Conservation (phyloP, 2,113 vertebrate species). For the Nothoprocta pentlandii region DNA sequence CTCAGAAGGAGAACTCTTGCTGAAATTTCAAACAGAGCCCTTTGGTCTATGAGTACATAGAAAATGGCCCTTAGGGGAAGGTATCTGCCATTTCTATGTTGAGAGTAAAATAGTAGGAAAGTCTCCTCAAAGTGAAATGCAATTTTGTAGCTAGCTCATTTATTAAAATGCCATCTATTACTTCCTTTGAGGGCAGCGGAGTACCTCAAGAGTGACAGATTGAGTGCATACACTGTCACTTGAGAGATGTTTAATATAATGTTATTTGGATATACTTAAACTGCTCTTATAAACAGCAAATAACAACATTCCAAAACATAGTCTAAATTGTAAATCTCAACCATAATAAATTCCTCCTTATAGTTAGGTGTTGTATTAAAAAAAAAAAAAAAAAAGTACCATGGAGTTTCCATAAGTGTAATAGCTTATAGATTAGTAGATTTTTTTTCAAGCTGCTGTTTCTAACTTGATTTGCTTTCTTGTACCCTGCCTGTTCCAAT, state of each 20-base stretch:
- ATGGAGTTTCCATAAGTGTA: not conserved
- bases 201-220: not conserved
- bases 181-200: not conserved
- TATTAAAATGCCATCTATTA: conserved; percentile 10
- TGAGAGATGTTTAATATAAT: not conserved
- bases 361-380: not conserved
- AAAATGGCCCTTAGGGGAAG: not conserved
- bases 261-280: not conserved
- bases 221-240: not conserved
- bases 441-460: not conserved
- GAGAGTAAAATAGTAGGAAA: not conserved
- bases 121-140: not conserved
- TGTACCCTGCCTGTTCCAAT: not conserved
- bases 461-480: not conserved
- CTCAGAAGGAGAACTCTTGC: not conserved
- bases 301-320: not conserved
- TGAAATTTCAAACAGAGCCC: not conserved
- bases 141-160: not conserved
- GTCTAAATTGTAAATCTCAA: not conserved
- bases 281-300: not conserved
- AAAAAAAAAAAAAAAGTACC: not conserved
- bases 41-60: not conserved
- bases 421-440: not conserved
- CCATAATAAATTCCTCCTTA: not conserved
- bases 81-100: not conserved